Evolutionary conservation across 2,797 vertebrate species (phyloP).

Genomic region (Tiaroga cobitis): DNA sequence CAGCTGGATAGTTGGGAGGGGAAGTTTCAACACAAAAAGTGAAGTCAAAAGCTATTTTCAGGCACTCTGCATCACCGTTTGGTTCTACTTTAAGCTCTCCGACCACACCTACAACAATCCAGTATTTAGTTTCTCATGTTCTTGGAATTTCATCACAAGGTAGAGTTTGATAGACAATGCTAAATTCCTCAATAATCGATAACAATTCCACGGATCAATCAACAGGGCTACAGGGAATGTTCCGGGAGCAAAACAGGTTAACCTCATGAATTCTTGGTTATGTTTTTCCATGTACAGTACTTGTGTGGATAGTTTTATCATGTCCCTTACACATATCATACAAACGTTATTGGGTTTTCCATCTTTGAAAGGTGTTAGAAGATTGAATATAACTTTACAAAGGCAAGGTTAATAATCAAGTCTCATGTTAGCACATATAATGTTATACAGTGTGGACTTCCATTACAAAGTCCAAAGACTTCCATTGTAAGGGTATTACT

Average conservation of each 20-base stretch:
- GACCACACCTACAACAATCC: constrained; percentile 51
- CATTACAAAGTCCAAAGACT: not conserved
- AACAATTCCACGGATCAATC: not conserved
- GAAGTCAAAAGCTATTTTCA: constrained; percentile 31
- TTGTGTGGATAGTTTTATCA: not conserved
- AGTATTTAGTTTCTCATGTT: constrained; percentile 47
- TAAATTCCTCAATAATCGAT: not conserved
- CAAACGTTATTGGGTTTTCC: not conserved
- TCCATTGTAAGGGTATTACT: not conserved
- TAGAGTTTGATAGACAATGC: not conserved
- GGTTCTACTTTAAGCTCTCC: constrained; percentile 24
- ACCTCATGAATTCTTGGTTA: not conserved
- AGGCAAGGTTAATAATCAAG: not conserved
- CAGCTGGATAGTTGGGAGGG: not conserved
- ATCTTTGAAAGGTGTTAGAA: not conserved
- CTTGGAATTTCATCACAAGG: constrained; percentile 55
- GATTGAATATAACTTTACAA: not conserved
- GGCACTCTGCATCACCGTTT: not conserved
- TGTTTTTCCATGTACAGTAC: not conserved
- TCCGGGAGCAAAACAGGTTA: not conserved
- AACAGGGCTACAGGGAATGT: not conserved
- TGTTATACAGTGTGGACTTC: not conserved
- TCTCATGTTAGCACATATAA: not conserved
- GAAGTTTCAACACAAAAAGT: not conserved
- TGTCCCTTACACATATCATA: not conserved